phyloP scores from a whole-genome alignment of 2,888 invertebrate genomes.

The Tachystola acroxantha region DNA sequence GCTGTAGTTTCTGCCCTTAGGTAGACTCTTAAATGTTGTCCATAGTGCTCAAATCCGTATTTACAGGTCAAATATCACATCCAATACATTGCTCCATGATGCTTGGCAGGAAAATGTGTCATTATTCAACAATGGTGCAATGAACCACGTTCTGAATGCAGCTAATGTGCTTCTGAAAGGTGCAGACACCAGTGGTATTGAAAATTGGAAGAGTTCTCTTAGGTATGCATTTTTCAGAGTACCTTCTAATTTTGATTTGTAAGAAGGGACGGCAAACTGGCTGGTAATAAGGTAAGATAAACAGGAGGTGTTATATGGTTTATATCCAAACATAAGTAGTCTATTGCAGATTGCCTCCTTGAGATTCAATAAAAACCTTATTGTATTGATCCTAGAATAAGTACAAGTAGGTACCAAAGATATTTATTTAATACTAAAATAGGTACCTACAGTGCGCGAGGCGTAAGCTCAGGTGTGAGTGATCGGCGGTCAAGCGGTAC shows the following conservation, averaged over 20 bases:
- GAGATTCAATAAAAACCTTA: no score
- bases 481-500: no score
- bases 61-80: conserved; percentile 45
- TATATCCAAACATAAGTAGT: neutral
- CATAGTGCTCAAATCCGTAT: neutral
- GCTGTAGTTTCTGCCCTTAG: neutral
- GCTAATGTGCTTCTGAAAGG: conserved; percentile 30
- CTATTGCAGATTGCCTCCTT: no score
- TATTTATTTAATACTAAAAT: no score
- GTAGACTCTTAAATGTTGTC: neutral
- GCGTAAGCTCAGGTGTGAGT: no score
- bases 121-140: conserved; percentile 22
- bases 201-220: conserved; percentile 45
- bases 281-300: neutral
- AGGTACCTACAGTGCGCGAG: no score
- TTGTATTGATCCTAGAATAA: no score
- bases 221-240: conserved; percentile 10
- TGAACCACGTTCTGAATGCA: conserved; percentile 29
- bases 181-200: conserved; percentile 27
- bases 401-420: no score
- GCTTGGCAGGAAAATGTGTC: conserved; percentile 37
- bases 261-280: neutral
- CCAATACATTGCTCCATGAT: conserved; percentile 37
- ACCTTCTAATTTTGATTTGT: neutral
- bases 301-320: neutral